Base-by-base conservation (phyloP, 1,140 invertebrate species). In the Bombus confusus region DNA sequence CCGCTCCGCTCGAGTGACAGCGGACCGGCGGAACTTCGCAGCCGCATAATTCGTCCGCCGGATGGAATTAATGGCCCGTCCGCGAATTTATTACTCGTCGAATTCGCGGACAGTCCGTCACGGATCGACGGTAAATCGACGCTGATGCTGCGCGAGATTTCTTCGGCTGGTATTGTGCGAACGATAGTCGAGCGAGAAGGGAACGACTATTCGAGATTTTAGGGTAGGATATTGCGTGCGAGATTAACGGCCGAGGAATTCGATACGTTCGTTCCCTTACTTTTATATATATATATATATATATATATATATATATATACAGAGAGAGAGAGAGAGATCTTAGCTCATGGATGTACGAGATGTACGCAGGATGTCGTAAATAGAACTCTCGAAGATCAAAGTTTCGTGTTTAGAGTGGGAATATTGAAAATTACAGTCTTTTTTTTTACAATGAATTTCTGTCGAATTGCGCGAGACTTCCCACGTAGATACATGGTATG, bases 51-150 rank as follows among this genome's bases (percentile, higher is more conserved):
- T 86, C 75, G 12, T 62, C 80, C 88, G 79, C 81, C 57, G 59
- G 84, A 87, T 80, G 84, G 84, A 87, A 90, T 89, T 90, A 90
- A 90, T 90, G 88, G 83, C 80, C 71, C 88, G 84, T 85, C 80
- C 82, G 80, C 88, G 86, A 83, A 90, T 90, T 87, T 85, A 81
- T 90, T 88, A 79, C 86, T 79, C 88, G 57, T 59, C 52, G 66
- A 31, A 59, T 80, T 80, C 62, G 39, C 59, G 59, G 28, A 43
- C n/a, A 22, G 9, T n/a, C n/a, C 41, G 68, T 57, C 69, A 31
- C 39, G 37, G 71, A 75, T 74, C 57, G 47, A 82, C n/a, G 25
- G 25, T n/a, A 37, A 28, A 82, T 62, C 47, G 47, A 71, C 28
- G 43, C 22, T 31, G 22, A 41, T 28, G 39, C 37, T 2, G 41